A percentile compares a stretch with the other conserved stretches of the same genome.
These are phyloP conservation scores for Acromyrmex heyeri DNA, from an alignment of 1,140 invertebrate genomes.

Conservation along the genomic window DNA sequence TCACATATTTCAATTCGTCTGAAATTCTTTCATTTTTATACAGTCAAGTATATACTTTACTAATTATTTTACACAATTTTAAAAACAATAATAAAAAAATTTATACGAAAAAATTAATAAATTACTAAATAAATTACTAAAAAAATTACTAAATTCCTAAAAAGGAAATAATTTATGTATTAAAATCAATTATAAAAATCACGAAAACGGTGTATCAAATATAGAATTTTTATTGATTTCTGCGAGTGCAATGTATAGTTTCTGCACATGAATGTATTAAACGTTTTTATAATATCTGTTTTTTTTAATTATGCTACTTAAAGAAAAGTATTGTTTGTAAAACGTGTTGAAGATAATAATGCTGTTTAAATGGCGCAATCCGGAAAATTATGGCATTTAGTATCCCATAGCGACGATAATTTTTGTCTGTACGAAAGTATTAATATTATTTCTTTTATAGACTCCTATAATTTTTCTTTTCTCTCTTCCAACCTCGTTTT, in stretches of 20 bases:
- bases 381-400: not conserved
- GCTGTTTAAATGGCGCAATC: not conserved
- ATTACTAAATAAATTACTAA: too few species aligned
- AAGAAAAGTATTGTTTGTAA: not conserved
- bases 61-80: constrained; percentile 3
- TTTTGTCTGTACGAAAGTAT: not conserved
- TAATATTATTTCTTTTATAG: not conserved
- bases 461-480: not conserved
- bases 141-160: not conserved
- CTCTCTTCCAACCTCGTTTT: not conserved
- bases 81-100: not conserved
- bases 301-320: not conserved
- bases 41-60: not conserved
- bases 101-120: not conserved
- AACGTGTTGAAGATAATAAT: not conserved
- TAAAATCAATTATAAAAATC: not conserved
- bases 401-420: not conserved
- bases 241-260: not conserved
- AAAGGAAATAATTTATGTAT: not conserved
- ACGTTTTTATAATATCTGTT: not conserved
- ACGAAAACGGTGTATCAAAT: not conserved
- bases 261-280: not conserved
- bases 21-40: not conserved
- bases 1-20: not conserved
- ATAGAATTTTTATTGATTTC: not conserved